These are phyloP conservation scores for Metellina segmentata DNA, from an alignment of 2,888 invertebrate genomes.

Conservation along the genomic window DNA sequence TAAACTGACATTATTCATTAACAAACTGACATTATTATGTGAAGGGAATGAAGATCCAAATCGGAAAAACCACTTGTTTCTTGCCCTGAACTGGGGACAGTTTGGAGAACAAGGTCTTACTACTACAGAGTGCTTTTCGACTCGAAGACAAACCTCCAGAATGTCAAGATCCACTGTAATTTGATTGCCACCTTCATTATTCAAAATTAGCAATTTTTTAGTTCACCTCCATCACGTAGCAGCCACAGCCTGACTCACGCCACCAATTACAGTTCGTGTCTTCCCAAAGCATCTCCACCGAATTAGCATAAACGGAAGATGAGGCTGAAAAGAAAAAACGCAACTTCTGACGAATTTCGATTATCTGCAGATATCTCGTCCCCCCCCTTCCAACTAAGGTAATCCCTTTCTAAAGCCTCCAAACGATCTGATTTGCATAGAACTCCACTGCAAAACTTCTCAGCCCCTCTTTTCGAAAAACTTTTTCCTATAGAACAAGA, in stretches of 20 bases:
- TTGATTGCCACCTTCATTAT: too few species aligned
- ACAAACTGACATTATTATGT: too few species aligned
- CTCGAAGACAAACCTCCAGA: too few species aligned
- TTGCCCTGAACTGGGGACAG: too few species aligned
- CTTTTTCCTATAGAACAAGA: constrained; percentile 57
- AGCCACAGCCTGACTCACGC: not conserved
- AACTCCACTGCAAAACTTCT: constrained; percentile 57
- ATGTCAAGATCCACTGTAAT: too few species aligned
- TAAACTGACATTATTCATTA: too few species aligned
- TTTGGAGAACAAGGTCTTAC: too few species aligned
- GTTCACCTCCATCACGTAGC: too few species aligned
- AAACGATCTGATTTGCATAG: constrained; percentile 74
- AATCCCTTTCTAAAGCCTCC: constrained; percentile 72
- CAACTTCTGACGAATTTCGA: constrained; percentile 67
- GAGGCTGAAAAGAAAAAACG: constrained; percentile 18
- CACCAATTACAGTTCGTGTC: constrained; percentile 15
- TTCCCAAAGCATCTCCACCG: constrained; percentile 21
- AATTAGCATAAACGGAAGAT: constrained; percentile 49
- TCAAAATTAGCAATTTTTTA: too few species aligned
- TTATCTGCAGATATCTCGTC: constrained; percentile 60
- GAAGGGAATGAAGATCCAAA: too few species aligned
- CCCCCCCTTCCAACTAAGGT: constrained; percentile 36
- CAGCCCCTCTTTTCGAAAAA: constrained; percentile 13
- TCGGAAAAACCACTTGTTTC: too few species aligned
- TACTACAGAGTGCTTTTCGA: too few species aligned